These are phyloP conservation scores for Bugula neritina DNA, from an alignment of 2,888 invertebrate genomes.

Conservation along the genomic window DNA sequence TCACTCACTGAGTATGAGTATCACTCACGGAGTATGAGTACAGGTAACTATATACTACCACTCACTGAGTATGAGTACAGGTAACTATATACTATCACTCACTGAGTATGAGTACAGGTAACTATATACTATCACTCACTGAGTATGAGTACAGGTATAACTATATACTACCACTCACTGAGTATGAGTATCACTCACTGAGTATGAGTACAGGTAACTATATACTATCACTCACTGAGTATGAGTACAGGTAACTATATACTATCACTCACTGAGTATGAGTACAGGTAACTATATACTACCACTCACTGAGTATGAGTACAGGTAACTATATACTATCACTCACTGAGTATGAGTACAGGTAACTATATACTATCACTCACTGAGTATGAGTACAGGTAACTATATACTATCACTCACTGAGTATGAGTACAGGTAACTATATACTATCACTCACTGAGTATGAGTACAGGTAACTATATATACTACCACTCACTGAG, in stretches of 20 bases:
- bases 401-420: conserved; percentile 5
- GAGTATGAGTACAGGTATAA: conserved; percentile 26
- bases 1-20: too few species aligned
- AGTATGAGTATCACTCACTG: neutral
- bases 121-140: conserved; percentile 2
- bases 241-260: conserved; percentile 27
- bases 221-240: neutral
- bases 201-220: conserved; percentile 26
- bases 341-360: conserved; percentile 17
- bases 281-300: conserved; percentile 25
- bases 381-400: conserved; percentile 25
- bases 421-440: conserved; percentile 26
- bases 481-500: neutral
- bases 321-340: conserved; percentile 25
- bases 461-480: conserved; percentile 26
- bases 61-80: conserved; percentile 18
- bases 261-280: neutral
- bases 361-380: conserved; percentile 15
- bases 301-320: conserved; percentile 4
- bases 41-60: conserved; percentile 19
- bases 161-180: too few species aligned
- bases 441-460: neutral
- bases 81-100: conserved; percentile 13
- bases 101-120: conserved; percentile 26
- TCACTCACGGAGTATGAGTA: conserved; percentile 15